phyloP scores from a whole-genome alignment of 92 coral and sea anemone species.

The Epizoanthus scotinus region DNA sequence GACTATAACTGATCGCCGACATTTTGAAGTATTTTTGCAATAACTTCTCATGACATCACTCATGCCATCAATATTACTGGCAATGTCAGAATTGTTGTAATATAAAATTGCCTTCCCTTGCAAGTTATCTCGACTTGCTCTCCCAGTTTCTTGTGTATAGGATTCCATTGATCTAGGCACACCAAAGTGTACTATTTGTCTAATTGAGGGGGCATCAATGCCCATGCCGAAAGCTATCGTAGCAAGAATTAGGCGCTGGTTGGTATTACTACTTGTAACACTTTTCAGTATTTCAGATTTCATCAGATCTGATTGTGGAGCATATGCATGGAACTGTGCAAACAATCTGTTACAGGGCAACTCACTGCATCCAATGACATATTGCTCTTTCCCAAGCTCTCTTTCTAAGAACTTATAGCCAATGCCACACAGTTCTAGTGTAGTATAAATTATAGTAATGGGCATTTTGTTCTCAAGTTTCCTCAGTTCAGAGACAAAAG shows the following conservation, averaged over 20 bases:
- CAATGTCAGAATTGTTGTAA: conserved; percentile 18
- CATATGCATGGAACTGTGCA: conserved; percentile 39
- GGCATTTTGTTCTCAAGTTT: conserved; percentile 1
- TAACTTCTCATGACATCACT: conserved; percentile 15
- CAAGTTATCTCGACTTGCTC: conserved; percentile 45
- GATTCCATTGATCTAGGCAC: conserved; percentile 36
- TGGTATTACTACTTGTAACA: conserved; percentile 2
- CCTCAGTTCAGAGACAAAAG: neutral
- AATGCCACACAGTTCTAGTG: conserved; percentile 28
- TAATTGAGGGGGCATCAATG: conserved; percentile 25
- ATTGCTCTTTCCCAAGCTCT: conserved; percentile 23
- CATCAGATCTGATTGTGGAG: conserved; percentile 31
- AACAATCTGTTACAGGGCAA: conserved; percentile 28
- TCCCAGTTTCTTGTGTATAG: conserved; percentile 38
- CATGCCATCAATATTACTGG: conserved; percentile 10
- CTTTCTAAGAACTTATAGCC: conserved; percentile 22
- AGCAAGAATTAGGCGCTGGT: conserved; percentile 14
- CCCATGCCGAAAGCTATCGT: conserved; percentile 42
- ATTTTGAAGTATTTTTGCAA: conserved; percentile 20
- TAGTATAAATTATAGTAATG: conserved; percentile 23
- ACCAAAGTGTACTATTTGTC: conserved; percentile 25
- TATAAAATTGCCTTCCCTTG: conserved; percentile 5
- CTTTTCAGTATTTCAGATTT: conserved; percentile 5
- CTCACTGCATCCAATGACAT: conserved; percentile 9
- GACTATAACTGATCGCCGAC: conserved; percentile 22